Evolutionary conservation across 2,797 vertebrate genomes (phyloP).

Genomic region (Acanthiza pusilla): DNA sequence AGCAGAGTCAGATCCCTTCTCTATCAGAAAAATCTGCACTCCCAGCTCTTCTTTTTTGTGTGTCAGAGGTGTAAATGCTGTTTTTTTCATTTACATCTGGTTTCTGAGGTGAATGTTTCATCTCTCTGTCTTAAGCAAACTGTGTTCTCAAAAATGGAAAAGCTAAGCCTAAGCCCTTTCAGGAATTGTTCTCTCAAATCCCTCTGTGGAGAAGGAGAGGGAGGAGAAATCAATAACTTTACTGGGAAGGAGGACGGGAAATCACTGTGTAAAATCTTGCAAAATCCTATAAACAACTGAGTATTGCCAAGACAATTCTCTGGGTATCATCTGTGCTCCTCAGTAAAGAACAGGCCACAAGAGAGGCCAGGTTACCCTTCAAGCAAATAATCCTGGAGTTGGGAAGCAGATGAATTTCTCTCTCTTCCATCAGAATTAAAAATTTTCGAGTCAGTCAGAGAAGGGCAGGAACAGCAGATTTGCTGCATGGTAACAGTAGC

Average conservation of each 20-base stretch:
- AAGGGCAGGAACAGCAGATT: not conserved
- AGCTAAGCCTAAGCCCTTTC: not conserved
- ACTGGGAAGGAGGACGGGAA: not conserved
- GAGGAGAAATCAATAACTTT: not conserved
- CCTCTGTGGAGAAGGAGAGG: not conserved
- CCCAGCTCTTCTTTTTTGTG: not conserved
- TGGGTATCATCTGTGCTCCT: not conserved
- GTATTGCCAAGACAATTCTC: slow-evolving; percentile 18
- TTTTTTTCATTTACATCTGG: not conserved
- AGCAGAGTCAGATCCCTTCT: not conserved
- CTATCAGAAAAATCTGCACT: not conserved
- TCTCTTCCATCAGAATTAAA: not conserved
- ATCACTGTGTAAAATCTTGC: slow-evolving; percentile 32
- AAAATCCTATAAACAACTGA: slow-evolving; percentile 23
- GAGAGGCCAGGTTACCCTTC: slow-evolving; percentile 41
- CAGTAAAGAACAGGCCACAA: not conserved
- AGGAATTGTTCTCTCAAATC: not conserved
- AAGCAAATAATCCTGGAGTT: not conserved
- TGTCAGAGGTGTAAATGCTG: not conserved
- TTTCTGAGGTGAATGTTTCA: not conserved
- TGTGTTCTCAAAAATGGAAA: not conserved
- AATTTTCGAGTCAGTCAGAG: not conserved
- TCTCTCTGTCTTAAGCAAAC: not conserved
- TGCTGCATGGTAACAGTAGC: not conserved
- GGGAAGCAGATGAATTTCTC: not conserved